Percentiles rank a stretch among this genome's conserved stretches.
phyloP scores from a whole-genome alignment of 2,113 vertebrate species.

The Ancistrus triradiatus region DNA sequence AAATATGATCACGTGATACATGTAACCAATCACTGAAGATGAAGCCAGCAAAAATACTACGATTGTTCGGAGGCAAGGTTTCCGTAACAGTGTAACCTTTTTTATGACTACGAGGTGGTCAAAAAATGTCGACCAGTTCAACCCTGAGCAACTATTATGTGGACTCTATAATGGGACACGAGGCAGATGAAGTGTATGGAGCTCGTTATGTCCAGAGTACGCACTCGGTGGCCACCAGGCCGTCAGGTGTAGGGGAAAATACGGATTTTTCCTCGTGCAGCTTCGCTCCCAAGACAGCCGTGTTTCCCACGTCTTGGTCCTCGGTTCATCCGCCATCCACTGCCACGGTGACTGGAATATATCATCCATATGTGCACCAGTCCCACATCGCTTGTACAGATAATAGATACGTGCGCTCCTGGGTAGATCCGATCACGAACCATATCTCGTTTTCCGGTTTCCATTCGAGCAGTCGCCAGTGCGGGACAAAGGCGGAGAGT shows the following conservation, averaged over 20 bases:
- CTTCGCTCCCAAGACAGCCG: slow-evolving; percentile 90
- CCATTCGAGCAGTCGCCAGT: slow-evolving; percentile 76
- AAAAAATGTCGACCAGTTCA: slow-evolving; percentile 96
- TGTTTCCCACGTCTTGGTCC: slow-evolving; percentile 90
- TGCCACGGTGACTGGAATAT: slow-evolving; percentile 82
- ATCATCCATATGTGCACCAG: slow-evolving; percentile 89
- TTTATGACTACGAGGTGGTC: slow-evolving; percentile 86
- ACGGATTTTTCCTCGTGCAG: slow-evolving; percentile 92
- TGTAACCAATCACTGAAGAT: slow-evolving; percentile 95
- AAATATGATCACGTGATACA: slow-evolving; percentile 99
- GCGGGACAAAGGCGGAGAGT: slow-evolving; percentile 82
- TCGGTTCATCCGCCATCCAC: slow-evolving; percentile 82
- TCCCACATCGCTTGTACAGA: slow-evolving; percentile 83
- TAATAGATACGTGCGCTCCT: slow-evolving; percentile 89
- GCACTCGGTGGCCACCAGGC: slow-evolving; percentile 82
- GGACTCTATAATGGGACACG: slow-evolving; percentile 93
- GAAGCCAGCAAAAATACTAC: slow-evolving; percentile 96
- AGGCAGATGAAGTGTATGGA: slow-evolving; percentile 88
- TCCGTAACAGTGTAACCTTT: slow-evolving; percentile 89
- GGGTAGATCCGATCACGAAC: slow-evolving; percentile 86
- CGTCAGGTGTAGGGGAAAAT: slow-evolving; percentile 84
- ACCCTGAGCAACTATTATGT: slow-evolving; percentile 95
- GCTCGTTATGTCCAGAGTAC: slow-evolving; percentile 84
- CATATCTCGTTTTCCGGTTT: slow-evolving; percentile 77
- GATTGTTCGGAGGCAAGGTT: slow-evolving; percentile 93